Percentiles rank a stretch among this genome's conserved stretches.
phyloP scores from a whole-genome alignment of 2,797 vertebrate species.

The Sebastes matsubarae region DNA sequence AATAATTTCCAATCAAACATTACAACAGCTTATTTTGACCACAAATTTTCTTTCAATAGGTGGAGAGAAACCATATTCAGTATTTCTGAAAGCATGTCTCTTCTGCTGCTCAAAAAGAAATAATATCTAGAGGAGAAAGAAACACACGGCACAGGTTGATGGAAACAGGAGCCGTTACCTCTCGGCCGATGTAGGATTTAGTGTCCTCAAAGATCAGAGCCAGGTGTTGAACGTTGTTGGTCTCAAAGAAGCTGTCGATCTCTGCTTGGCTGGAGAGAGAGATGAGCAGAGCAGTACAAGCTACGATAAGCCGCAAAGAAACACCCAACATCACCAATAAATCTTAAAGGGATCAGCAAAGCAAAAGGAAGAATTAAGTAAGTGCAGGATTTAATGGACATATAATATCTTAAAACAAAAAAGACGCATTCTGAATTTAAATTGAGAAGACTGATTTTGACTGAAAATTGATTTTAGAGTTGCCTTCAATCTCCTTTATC shows the following conservation, averaged over 20 bases:
- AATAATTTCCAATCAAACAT: neutral
- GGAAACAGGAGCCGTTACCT: conserved; percentile 78
- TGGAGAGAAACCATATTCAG: neutral
- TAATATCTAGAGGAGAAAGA: neutral
- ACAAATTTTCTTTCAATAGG: neutral
- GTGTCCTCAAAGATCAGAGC: conserved; percentile 89
- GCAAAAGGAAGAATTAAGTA: neutral
- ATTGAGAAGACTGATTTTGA: neutral
- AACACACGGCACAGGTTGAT: neutral
- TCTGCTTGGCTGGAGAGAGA: conserved; percentile 81
- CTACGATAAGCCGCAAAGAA: neutral
- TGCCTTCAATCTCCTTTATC: neutral
- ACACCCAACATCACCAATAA: neutral
- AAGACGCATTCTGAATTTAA: neutral
- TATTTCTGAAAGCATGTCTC: neutral
- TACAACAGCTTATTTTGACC: neutral
- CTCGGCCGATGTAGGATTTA: conserved; percentile 88
- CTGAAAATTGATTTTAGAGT: neutral
- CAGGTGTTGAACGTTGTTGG: conserved; percentile 82
- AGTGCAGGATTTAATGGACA: neutral
- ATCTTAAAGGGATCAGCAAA: neutral
- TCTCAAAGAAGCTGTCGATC: conserved; percentile 86
- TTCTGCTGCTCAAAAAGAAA: neutral
- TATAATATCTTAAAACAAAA: neutral
- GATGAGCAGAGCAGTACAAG: neutral